These are phyloP conservation scores for Rhabdophis nuchalis DNA, from an alignment of 2,797 vertebrate genomes.

Conservation along the genomic window DNA sequence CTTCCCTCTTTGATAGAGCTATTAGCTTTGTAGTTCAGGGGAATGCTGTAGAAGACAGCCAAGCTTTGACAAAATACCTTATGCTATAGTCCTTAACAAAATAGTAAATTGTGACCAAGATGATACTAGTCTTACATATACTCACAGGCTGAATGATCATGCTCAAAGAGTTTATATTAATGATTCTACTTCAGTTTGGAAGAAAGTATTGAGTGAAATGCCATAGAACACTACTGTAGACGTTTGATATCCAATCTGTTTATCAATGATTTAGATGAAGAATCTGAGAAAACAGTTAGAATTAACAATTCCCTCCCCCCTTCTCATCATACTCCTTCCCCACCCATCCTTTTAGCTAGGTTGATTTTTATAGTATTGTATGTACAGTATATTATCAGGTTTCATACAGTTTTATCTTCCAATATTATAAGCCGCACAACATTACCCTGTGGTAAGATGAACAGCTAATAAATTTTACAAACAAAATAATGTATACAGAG, in stretches of 20 bases:
- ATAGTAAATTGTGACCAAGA: neutral
- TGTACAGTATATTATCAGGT: too few relatives aligned
- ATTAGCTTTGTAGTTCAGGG: neutral
- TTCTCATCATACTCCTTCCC: too few relatives aligned
- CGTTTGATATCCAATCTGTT: neutral
- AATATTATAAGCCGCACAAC: too few relatives aligned
- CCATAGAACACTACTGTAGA: neutral
- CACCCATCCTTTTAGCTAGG: too few relatives aligned
- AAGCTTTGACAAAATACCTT: neutral
- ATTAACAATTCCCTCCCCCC: neutral
- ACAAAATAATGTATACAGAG: neutral
- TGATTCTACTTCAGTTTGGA: neutral
- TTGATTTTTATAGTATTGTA: too few relatives aligned
- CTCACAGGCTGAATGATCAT: neutral
- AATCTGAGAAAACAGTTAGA: neutral
- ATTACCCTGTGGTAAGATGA: too few relatives aligned
- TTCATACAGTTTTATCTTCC: too few relatives aligned
- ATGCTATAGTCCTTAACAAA: neutral
- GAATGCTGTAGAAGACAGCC: neutral
- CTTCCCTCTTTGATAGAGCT: neutral
- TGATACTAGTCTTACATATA: neutral
- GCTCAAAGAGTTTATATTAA: neutral
- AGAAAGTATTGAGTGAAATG: neutral
- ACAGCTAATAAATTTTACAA: neutral
- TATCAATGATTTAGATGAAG: neutral